phyloP scores from a whole-genome alignment of 2,113 vertebrate genomes.

The Picathartes gymnocephalus region DNA sequence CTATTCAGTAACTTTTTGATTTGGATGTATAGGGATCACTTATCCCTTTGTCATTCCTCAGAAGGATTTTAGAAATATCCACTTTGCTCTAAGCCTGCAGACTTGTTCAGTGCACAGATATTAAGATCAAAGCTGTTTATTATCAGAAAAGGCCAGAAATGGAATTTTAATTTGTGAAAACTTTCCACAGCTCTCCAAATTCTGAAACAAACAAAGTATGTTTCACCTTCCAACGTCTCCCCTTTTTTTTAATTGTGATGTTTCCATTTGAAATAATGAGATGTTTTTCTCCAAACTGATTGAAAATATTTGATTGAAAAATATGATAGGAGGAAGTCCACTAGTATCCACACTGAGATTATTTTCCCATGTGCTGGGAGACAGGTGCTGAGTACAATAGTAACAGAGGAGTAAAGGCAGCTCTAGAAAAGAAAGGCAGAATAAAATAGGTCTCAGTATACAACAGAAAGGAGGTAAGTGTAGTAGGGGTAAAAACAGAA shows the following conservation, averaged over 20 bases:
- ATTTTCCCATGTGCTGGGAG: neutral
- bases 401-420: neutral
- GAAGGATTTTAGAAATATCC: neutral
- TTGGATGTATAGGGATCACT: neutral
- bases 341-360: neutral
- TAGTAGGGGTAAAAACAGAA: rapidly evolving
- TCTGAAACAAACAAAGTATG: neutral
- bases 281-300: neutral
- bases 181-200: neutral
- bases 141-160: neutral
- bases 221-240: neutral
- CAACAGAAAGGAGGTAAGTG: neutral
- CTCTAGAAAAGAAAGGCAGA: neutral
- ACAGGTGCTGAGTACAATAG: neutral
- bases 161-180: neutral
- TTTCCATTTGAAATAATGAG: neutral
- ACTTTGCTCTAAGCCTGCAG: neutral
- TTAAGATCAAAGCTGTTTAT: conserved; percentile 4
- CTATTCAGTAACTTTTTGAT: neutral
- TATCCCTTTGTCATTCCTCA: neutral
- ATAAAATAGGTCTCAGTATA: neutral
- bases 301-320: neutral
- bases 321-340: neutral
- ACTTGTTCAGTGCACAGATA: neutral
- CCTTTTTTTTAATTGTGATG: neutral